phyloP scores from a whole-genome alignment of 2,113 vertebrate genomes.

The Xerus inauris region DNA sequence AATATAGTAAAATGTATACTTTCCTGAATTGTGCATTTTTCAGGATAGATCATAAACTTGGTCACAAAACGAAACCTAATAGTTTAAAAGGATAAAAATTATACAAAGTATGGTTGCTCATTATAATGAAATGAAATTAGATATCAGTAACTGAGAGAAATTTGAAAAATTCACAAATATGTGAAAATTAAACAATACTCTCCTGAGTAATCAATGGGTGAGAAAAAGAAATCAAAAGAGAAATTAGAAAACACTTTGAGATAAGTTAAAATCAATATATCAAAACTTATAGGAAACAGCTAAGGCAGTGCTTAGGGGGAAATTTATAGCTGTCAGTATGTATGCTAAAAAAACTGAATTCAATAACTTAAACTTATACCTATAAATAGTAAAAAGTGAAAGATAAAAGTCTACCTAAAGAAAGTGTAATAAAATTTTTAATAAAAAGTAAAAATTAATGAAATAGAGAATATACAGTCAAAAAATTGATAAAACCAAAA shows the following conservation, averaged over 20 bases:
- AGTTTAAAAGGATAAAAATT: neutral
- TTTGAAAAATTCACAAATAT: neutral
- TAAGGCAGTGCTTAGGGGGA: neutral
- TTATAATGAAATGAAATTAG: neutral
- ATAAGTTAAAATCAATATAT: neutral
- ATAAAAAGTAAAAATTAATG: neutral
- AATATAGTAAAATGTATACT: neutral
- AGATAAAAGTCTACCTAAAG: neutral
- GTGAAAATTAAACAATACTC: neutral
- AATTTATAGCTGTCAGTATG: neutral
- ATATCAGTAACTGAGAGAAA: neutral
- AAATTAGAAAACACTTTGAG: constrained; percentile 18
- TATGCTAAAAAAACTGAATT: neutral
- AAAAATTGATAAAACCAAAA: neutral
- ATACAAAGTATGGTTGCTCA: neutral
- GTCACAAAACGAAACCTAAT: neutral
- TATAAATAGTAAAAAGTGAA: neutral
- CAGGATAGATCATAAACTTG: neutral
- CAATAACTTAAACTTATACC: neutral
- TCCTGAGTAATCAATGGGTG: neutral
- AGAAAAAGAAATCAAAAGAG: neutral
- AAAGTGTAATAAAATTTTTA: neutral
- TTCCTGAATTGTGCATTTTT: neutral
- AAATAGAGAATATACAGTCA: neutral
- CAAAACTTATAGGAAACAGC: neutral